Base-by-base conservation (phyloP, 92 coral and sea anemone species). In the Muricea muricata region DNA sequence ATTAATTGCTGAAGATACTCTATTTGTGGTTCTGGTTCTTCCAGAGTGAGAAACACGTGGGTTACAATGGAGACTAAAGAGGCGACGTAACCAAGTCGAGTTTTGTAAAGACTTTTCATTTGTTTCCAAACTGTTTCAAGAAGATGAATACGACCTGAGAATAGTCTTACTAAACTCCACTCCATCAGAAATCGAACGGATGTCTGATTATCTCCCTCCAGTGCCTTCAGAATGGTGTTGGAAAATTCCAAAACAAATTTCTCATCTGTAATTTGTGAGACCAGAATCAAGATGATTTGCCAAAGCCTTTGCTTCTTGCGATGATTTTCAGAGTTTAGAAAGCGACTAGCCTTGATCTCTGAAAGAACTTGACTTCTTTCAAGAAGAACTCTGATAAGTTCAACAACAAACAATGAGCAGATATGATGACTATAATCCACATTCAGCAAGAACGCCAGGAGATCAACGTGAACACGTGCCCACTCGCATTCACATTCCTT, bases 281-380 rank as follows among this genome's bases (percentile, higher is more conserved):
- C 84, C 12, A 86, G 76, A 39, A 90, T 87, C 35, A 94, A 80
- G 35, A 96, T 52, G 9, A 87, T 73, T 75, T 96, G 99, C 99
- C 99, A 96, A 9, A 93, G 77, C 13, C 97, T 94, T 46, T 96
- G 98, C 78, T 94, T 96, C 61, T 88, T 81, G 14, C 96, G 93
- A 60, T 96, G 99, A 17, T 75, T 57, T 70, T 77, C 92, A 24
- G 99, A 96, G 68, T 90, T 96, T 65, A 90, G 84, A 18, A 86
- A 90, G 29, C 89, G 86, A 2, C 93, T 86, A 4, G 86, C 79
- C 60, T 90, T 92, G 7, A 86, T 87, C 18, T 45, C 72, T 9
- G 90, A 63, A 30, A 93, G 83, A 28, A 87, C 91, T 15, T 24
- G 35, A 54, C 92, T 89, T 78, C 87, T 86, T 18, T 77, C 77